These are phyloP conservation scores for Netelia inedita DNA, from an alignment of 2,888 invertebrate genomes.

Conservation along the genomic window DNA sequence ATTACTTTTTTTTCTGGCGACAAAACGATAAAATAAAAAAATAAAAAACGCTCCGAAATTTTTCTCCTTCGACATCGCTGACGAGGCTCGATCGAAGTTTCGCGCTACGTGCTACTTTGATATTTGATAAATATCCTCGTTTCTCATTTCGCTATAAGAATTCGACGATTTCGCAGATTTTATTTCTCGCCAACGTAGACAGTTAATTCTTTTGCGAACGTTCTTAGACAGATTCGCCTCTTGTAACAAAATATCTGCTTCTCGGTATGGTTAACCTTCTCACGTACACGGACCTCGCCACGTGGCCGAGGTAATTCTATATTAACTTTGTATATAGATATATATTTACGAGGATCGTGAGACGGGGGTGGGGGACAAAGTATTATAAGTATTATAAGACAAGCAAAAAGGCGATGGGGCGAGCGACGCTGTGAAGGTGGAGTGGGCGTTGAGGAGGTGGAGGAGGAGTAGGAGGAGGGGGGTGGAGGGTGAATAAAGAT, in stretches of 20 bases:
- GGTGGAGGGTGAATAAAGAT: conserved; percentile 2
- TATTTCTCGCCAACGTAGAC: conserved; percentile 1
- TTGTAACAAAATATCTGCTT: conserved; percentile 21
- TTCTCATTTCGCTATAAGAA: conserved; percentile 39
- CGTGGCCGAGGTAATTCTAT: conserved; percentile 33
- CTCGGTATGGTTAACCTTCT: background rate
- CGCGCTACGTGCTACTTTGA: background rate
- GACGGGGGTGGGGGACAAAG: background rate
- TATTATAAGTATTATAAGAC: conserved; percentile 3
- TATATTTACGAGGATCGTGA: background rate
- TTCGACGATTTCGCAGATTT: conserved; percentile 63
- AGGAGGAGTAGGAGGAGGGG: background rate
- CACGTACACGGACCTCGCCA: conserved; percentile 2
- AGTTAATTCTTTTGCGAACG: background rate
- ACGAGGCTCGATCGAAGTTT: conserved; percentile 30
- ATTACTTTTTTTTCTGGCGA: background rate
- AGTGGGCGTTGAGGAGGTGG: background rate
- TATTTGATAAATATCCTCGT: background rate
- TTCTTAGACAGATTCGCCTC: background rate
- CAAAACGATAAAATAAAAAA: background rate
- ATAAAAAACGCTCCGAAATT: background rate
- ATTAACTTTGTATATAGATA: background rate
- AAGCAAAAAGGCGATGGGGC: background rate
- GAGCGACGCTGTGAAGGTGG: background rate
- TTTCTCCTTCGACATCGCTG: background rate